Base-by-base conservation (phyloP, 2,113 vertebrate species). In the Dinomys branickii region DNA sequence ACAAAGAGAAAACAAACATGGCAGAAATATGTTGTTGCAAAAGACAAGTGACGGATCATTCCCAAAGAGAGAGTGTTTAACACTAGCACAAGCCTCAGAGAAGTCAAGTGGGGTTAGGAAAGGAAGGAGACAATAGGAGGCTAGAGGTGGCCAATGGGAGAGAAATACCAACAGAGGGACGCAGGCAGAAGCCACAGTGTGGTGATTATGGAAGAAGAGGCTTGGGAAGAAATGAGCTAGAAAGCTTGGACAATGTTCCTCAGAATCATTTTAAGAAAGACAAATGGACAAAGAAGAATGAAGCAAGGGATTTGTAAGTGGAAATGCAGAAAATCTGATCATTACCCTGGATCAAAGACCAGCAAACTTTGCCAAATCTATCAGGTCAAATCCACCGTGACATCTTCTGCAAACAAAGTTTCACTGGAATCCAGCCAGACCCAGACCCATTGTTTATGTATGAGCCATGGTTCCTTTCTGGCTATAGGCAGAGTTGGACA, bases 41-140 rank as follows among this genome's bases (percentile, higher is more conserved):
- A 97, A 93, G n/a, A 67, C 30, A 81, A 77, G 16, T 30, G 22
- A 80, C 33, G 22, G 65, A 93, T 54, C 19, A 50, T 85, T 87
- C 94, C 84, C n/a, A 92, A 75, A 58, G 75, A 67, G 24, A 80
- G 24, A 65, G 12, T 91, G 17, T 89, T 94, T 96, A 88, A 77
- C 61, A 4, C 19, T 20, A 85, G 50, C 22, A 61, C 10, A 11
- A 78, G 16, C 16, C 61, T 85, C 30, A 75, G 82, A 85, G 61
- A 95, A 83, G 65, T 88, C 63, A 91, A 78, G 52, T 59, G 65
- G 65, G 38, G 88, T 59, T 81, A 90, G 78, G 35, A 83, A 16
- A 82, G 30, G 90, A 94, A 87, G 85, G 2, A 54, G 83, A n/a
- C 85, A 91, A 58, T 67, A 83, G 35, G 28, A 88, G 59, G 67